Conservation (phyloP, 1,140 invertebrate genomes). For the Uloborus diversus region DNA sequence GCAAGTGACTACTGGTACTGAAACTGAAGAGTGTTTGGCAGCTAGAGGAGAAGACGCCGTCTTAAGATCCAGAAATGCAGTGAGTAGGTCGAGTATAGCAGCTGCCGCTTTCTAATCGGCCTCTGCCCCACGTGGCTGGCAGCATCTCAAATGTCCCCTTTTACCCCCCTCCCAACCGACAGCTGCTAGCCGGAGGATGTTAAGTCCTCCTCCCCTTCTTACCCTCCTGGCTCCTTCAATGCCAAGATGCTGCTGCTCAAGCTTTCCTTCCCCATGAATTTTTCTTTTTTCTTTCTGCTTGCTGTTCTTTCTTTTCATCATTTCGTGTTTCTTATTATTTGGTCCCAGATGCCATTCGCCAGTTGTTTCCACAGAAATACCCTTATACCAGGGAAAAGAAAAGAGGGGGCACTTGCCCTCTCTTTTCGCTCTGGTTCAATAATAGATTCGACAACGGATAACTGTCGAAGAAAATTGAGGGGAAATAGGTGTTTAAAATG, state of each 20-base stretch:
- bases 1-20: conserved; percentile 14
- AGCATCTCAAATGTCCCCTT: conserved; percentile 34
- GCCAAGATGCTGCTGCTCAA: conserved; percentile 30
- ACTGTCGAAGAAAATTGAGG: conserved; percentile 34
- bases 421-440: not conserved
- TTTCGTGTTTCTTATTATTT: conserved; percentile 43
- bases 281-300: not conserved
- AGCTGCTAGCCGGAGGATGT: conserved; percentile 45
- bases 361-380: conserved; percentile 5
- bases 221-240: conserved; percentile 38
- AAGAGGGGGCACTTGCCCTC: not conserved
- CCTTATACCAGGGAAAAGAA: not conserved
- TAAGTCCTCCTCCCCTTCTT: conserved; percentile 6
- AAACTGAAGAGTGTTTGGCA: conserved; percentile 3
- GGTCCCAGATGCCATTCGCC: conserved; percentile 21
- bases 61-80: conserved; percentile 40
- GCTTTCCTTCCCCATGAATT: not conserved
- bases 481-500: conserved; percentile 22
- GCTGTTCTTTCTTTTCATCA: conserved; percentile 9
- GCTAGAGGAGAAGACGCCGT: not conserved
- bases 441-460: conserved; percentile 6
- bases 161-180: conserved; percentile 8
- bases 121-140: conserved; percentile 41
- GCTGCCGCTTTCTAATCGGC: conserved; percentile 49
- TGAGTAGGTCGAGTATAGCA: conserved; percentile 39